Evolutionary conservation across 2,888 invertebrate genomes (phyloP).

Genomic region (Leptinotarsa rubiginosa): DNA sequence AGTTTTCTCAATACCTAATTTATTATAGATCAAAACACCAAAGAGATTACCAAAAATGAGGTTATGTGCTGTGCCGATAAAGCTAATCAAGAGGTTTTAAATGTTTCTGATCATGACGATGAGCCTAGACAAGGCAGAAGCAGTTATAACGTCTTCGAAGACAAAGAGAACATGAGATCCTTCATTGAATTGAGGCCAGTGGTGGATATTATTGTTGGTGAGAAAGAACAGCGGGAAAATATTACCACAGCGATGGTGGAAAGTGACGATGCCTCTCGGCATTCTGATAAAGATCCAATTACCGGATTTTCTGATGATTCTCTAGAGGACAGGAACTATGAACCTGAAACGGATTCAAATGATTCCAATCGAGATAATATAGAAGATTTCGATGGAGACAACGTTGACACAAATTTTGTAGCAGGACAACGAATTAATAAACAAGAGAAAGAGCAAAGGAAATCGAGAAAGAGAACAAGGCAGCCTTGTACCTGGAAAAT

Average conservation of each 20-base stretch:
- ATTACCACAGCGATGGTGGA: conserved; percentile 5
- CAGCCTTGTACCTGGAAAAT: background rate
- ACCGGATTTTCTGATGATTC: background rate
- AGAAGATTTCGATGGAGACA: background rate
- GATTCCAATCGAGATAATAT: conserved; percentile 1
- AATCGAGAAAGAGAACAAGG: no score
- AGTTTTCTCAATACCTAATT: background rate
- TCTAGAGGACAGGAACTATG: background rate
- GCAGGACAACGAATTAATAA: conserved; percentile 1
- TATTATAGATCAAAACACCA: background rate
- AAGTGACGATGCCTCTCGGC: conserved; percentile 1
- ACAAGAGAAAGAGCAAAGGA: background rate
- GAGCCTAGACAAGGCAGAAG: background rate
- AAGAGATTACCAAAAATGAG: background rate
- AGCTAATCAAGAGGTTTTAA: background rate
- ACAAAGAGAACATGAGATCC: background rate
- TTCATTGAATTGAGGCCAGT: background rate
- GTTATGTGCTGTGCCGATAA: background rate
- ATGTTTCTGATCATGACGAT: background rate
- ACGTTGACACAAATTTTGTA: conserved; percentile 1
- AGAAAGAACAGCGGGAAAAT: background rate
- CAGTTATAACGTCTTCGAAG: background rate
- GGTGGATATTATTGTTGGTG: background rate
- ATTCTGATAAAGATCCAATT: background rate
- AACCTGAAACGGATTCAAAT: background rate